Evolutionary conservation across 2,888 invertebrate genomes (phyloP).

Genomic region (Pristionchus entomophagus): DNA sequence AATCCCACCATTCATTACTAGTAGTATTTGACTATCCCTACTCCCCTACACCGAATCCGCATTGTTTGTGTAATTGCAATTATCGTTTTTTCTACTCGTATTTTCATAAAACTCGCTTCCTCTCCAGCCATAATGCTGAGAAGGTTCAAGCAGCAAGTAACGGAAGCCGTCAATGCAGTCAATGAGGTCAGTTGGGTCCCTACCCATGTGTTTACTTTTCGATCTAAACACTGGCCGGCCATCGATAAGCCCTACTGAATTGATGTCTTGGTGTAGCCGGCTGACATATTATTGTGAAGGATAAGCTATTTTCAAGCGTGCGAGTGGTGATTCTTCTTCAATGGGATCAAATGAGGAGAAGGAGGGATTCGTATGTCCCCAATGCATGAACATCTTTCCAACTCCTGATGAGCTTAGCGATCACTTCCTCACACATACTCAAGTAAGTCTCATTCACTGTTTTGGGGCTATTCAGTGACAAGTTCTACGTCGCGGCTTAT

Average conservation of each 20-base stretch:
- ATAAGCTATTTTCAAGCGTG: too few relatives aligned
- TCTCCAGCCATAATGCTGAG: conserved; percentile 54
- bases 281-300: too few relatives aligned
- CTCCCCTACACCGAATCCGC: too few relatives aligned
- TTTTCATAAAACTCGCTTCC: neutral
- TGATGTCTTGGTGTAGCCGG: too few relatives aligned
- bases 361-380: conserved; percentile 79
- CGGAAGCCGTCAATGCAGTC: conserved; percentile 63
- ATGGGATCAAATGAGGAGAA: conserved; percentile 43
- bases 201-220: neutral
- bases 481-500: neutral
- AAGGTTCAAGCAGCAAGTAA: conserved; percentile 61
- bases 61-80: too few relatives aligned
- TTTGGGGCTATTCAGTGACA: neutral
- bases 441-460: conserved; percentile 46
- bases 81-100: neutral
- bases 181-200: conserved; percentile 55
- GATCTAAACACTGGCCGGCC: too few relatives aligned
- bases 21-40: too few relatives aligned
- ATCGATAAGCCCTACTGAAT: too few relatives aligned
- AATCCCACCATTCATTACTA: too few relatives aligned
- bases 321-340: conserved; percentile 27
- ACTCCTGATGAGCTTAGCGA: conserved; percentile 59
- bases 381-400: conserved; percentile 62
- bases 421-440: conserved; percentile 61